Conservation (phyloP, 2,888 invertebrate genomes). For the Eumerus sabulonum region DNA sequence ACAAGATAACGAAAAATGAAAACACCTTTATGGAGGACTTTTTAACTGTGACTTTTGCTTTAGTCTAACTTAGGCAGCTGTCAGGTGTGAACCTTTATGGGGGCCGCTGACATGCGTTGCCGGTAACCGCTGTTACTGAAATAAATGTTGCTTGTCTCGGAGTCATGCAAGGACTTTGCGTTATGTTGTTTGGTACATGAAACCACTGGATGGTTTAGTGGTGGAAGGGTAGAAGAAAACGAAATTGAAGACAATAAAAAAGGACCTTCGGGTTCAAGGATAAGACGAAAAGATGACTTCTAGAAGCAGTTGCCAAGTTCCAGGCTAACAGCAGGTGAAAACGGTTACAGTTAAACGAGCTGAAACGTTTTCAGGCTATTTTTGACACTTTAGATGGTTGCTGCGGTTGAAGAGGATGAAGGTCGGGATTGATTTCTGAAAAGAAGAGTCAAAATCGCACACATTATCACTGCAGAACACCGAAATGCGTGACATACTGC, state of each 20-base stretch:
- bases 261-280: conserved; percentile 29
- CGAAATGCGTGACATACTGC: background rate
- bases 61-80: conserved; percentile 58
- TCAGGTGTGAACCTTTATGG: conserved; percentile 30
- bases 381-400: conserved; percentile 58
- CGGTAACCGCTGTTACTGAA: conserved; percentile 63
- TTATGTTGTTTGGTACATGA: conserved; percentile 30
- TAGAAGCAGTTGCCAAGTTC: conserved; percentile 35
- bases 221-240: background rate
- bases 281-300: conserved; percentile 40
- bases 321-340: too few species aligned
- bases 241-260: background rate
- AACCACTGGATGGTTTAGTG: background rate
- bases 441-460: conserved; percentile 43
- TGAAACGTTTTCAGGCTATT: conserved; percentile 54
- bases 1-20: conserved; percentile 24
- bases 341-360: background rate
- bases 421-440: conserved; percentile 25
- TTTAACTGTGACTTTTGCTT: conserved; percentile 59
- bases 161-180: conserved; percentile 65
- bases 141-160: conserved; percentile 52
- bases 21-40: conserved; percentile 52
- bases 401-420: conserved; percentile 11
- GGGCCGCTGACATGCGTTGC: conserved; percentile 55
- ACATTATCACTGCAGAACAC: too few species aligned